Percentiles rank a stretch among this genome's conserved stretches.
Conservation (phyloP, 2,113 vertebrate genomes). For the Anolis carolinensis region DNA sequence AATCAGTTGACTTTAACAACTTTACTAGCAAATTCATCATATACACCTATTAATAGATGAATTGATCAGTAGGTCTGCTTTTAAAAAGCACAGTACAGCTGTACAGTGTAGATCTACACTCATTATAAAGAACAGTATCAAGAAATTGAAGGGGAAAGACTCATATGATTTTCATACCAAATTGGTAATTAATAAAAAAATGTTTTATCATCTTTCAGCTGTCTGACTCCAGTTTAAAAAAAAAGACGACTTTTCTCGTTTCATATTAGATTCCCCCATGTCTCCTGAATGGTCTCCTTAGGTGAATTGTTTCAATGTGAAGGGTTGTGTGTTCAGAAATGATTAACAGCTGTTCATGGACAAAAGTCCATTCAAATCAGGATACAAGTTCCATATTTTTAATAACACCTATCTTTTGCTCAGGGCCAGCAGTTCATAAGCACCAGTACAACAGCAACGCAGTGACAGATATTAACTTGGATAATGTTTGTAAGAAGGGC, state of each 20-base stretch:
- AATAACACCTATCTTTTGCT: conserved; percentile 56
- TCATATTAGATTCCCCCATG: background rate
- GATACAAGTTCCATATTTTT: conserved; percentile 35
- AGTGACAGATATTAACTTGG: conserved; percentile 97
- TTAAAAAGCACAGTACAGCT: background rate
- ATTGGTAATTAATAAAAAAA: background rate
- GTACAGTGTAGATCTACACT: background rate
- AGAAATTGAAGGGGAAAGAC: background rate
- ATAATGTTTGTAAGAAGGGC: conserved; percentile 98
- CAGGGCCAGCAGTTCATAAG: conserved; percentile 96
- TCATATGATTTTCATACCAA: background rate
- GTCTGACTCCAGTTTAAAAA: background rate
- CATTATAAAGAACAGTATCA: background rate
- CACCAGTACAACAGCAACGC: conserved; percentile 94
- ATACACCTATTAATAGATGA: background rate
- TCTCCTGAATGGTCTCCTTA: background rate
- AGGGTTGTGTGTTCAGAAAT: conserved; percentile 15
- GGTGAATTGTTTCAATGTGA: background rate
- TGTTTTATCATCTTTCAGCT: background rate
- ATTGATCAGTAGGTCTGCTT: background rate
- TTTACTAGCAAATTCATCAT: background rate
- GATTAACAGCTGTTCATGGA: conserved; percentile 22
- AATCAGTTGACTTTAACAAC: background rate
- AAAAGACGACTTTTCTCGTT: background rate
- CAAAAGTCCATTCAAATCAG: conserved; percentile 28